These are phyloP conservation scores for Nephrotoma flavescens DNA, from an alignment of 2,888 invertebrate genomes.

Conservation along the genomic window DNA sequence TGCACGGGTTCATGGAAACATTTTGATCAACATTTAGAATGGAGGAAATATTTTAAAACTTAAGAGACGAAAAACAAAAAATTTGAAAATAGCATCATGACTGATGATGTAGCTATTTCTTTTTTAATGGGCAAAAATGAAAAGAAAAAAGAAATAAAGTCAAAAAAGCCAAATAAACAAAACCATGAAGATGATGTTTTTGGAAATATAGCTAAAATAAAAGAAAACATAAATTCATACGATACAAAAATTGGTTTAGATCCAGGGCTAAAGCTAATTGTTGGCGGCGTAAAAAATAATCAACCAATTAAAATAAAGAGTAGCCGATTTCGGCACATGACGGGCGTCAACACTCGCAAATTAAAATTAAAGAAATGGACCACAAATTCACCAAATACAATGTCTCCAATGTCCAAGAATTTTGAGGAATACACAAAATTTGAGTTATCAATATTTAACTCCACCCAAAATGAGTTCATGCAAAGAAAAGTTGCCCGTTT, in stretches of 20 bases:
- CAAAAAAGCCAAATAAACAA: too few relatives aligned
- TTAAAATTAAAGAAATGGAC: not conserved
- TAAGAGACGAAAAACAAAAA: too few relatives aligned
- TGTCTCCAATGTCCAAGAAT: not conserved
- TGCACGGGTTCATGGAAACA: too few relatives aligned
- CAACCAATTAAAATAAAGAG: not conserved
- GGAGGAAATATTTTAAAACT: too few relatives aligned
- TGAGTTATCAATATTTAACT: not conserved
- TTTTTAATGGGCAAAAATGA: too few relatives aligned
- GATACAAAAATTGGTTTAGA: not conserved
- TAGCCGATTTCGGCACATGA: not conserved
- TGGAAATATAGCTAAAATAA: not conserved
- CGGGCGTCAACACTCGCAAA: not conserved
- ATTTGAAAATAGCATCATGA: too few relatives aligned
- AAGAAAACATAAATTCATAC: not conserved
- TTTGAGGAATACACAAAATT: not conserved
- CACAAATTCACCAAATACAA: not conserved
- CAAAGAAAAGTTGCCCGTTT: too few relatives aligned
- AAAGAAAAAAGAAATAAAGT: too few relatives aligned
- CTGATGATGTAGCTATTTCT: too few relatives aligned
- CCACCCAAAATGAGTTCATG: not conserved
- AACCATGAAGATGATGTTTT: too few relatives aligned
- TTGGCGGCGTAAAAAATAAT: not conserved
- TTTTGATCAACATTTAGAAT: too few relatives aligned
- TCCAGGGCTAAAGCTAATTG: not conserved